Evolutionary conservation across 2,888 invertebrate species (phyloP), one percentile per base, ranked within the genome.

Genomic region (Drosophila multiciliata): DNA sequence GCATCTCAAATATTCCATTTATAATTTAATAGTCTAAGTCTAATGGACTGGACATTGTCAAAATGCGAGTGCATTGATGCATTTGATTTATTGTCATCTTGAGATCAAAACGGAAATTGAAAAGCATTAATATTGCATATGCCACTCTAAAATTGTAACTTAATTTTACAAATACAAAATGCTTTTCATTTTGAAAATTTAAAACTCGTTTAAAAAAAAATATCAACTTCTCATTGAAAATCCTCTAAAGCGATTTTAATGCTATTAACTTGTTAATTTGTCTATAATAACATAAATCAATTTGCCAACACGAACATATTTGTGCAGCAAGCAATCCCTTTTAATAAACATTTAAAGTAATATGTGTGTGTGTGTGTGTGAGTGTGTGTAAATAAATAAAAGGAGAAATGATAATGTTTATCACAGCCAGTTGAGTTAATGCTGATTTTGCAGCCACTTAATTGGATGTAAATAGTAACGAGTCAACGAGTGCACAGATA

Each of bases 41-140:
- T 83, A 72, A 78, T 80, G 70, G 66, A 78, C 57, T 78, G 20
- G 53, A 65, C 29, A 60, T 42, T 55, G 36, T 45, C 20, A 45
- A 45, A 45, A 45, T 23, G 45, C 20, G 36, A 32, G 5, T 48
- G 38, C 20, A 49, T 42, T 55, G 40, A 20, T 12, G 17, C 35
- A 54, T 60, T 50, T 36, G 40, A 32, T 49, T 26, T 35, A 62
- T 57, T 35, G 60, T 52, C 58, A 32, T 36, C n/a, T 52, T 11
- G n/a, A 54, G 36, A 48, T 26, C 50, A 26, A 38, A 35, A 32
- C 36, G 55, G 33, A 70, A 61, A 68, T 64, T 52, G 29, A 36
- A 36, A 29, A 36, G 11, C 36, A 60, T 60, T 36, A 57, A 42
- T 33, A 42, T 57, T 57, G 20, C 32, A 57, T 3, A 32, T 20